Conservation (phyloP, 2,888 invertebrate species). For the Phragmatobia fuliginosa region DNA sequence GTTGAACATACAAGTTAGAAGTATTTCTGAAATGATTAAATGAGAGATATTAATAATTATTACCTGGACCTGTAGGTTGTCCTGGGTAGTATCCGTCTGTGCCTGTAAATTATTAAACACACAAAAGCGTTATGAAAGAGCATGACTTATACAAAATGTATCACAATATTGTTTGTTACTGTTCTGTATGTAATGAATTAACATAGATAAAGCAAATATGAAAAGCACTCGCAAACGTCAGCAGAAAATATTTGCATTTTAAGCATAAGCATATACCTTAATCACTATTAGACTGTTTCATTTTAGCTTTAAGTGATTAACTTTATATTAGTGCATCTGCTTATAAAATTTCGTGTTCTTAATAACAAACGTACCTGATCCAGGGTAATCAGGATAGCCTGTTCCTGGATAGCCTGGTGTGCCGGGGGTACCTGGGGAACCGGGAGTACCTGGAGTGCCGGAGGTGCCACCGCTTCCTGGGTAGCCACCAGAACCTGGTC, state of each 20-base stretch:
- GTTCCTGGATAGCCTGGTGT: conserved; percentile 52
- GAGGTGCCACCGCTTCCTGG: conserved; percentile 36
- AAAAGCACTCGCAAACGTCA: conserved; percentile 9
- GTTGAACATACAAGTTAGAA: not conserved
- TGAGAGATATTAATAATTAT: conserved; percentile 23
- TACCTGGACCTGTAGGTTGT: conserved; percentile 44
- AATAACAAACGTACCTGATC: conserved; percentile 12
- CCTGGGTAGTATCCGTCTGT: conserved; percentile 44
- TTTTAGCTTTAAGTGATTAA: not conserved
- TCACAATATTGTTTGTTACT: not conserved
- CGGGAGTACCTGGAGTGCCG: conserved; percentile 52
- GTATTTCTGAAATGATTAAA: not conserved
- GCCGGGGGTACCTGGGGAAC: conserved; percentile 46
- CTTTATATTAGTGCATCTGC: not conserved
- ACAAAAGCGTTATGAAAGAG: conserved; percentile 29
- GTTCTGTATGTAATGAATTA: too few species aligned
- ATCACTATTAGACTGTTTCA: not conserved
- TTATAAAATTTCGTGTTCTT: not conserved
- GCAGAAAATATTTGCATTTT: conserved; percentile 7
- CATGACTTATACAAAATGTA: conserved; percentile 14
- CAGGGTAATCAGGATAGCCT: conserved; percentile 64
- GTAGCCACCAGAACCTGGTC: conserved; percentile 48
- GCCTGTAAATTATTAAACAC: conserved; percentile 42
- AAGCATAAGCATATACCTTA: not conserved
- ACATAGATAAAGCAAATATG: not conserved